Conservation (phyloP, 2,888 invertebrate genomes). For the Apamea crenata region DNA sequence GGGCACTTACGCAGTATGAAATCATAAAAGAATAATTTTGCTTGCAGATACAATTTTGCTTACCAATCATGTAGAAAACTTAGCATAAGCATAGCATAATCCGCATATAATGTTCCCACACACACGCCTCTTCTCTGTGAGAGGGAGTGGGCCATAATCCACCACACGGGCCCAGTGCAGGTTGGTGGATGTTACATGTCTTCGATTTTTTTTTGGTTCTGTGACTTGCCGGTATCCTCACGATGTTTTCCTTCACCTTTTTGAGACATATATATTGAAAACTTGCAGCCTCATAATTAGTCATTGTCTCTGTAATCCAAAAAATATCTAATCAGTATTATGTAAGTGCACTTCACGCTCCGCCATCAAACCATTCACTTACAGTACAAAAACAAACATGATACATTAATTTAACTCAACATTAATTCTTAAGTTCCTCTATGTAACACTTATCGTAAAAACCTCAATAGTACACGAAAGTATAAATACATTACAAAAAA, state of each 20-base stretch:
- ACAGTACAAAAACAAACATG: neutral
- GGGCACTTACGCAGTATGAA: neutral
- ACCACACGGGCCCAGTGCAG: neutral
- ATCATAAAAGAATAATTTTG: neutral
- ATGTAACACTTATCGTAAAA: neutral
- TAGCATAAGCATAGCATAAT: neutral
- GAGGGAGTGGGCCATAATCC: neutral
- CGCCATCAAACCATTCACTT: neutral
- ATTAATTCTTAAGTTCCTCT: neutral
- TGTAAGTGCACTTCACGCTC: no score
- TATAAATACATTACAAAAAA: conserved; percentile 14
- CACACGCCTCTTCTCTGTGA: neutral
- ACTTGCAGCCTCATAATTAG: neutral
- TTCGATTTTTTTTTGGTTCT: neutral
- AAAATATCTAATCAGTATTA: neutral
- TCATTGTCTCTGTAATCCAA: neutral
- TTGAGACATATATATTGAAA: neutral
- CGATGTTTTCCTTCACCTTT: no score
- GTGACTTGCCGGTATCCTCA: neutral
- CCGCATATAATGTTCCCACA: neutral
- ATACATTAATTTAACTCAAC: neutral
- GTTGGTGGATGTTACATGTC: neutral
- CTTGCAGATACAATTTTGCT: neutral
- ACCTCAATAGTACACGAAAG: neutral
- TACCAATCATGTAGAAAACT: neutral